A percentile compares a stretch with the other conserved stretches of the same genome.
These are phyloP conservation scores for Erythrocercus mccallii DNA, from an alignment of 2,113 vertebrate genomes.

Conservation along the genomic window DNA sequence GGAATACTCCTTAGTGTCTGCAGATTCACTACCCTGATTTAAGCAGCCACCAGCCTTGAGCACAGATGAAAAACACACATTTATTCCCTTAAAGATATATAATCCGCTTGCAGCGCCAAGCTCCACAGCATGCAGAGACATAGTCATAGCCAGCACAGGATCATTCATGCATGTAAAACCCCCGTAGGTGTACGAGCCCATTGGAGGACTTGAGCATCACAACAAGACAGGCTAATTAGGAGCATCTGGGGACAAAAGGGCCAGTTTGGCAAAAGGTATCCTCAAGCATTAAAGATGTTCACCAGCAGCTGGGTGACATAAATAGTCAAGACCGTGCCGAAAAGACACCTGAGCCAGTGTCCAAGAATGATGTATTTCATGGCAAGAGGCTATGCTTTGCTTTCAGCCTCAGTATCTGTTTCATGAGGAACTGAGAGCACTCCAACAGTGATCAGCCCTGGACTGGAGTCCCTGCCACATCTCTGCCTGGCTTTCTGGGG, in stretches of 20 bases:
- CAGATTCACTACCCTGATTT: not conserved
- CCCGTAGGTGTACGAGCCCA: not conserved
- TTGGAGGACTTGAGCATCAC: not conserved
- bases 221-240: not conserved
- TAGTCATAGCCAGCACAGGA: not conserved
- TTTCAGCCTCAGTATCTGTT: not conserved
- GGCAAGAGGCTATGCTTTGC: not conserved
- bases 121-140: not conserved
- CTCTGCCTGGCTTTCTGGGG: not conserved
- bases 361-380: not conserved
- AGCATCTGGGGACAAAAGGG: not conserved
- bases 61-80: not conserved
- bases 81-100: not conserved
- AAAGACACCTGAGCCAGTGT: not conserved
- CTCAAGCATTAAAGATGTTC: not conserved
- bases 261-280: not conserved
- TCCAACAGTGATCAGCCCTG: not conserved
- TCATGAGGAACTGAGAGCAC: not conserved
- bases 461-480: not conserved
- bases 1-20: not conserved
- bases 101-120: not conserved
- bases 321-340: not conserved
- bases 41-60: not conserved
- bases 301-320: not conserved
- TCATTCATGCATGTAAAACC: not conserved